phyloP scores from a whole-genome alignment of 2,888 invertebrate genomes.

The Chironomus tentans region DNA sequence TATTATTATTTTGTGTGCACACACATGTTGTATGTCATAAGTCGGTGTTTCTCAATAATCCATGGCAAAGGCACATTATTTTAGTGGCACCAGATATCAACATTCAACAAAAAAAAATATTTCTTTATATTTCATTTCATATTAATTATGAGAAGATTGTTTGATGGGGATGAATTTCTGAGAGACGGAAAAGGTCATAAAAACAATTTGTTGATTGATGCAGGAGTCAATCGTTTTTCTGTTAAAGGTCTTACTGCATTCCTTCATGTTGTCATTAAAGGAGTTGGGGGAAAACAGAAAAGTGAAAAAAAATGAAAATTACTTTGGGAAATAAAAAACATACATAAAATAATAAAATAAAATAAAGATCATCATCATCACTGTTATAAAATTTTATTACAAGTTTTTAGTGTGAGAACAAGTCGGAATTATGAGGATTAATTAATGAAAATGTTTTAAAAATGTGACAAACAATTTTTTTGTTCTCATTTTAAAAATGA shows the following conservation, averaged over 20 bases:
- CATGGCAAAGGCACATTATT: conserved; percentile 3
- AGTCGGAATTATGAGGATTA: too few species aligned
- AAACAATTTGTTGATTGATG: conserved; percentile 10
- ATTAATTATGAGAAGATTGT: neutral
- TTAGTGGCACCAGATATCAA: neutral
- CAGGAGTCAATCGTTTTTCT: neutral
- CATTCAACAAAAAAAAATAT: neutral
- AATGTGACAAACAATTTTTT: neutral
- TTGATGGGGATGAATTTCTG: neutral
- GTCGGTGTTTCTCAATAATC: conserved; percentile 27
- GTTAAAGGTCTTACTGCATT: neutral
- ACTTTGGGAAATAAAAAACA: neutral
- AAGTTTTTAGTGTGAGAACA: too few species aligned
- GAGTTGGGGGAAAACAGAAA: too few species aligned
- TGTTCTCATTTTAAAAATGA: neutral
- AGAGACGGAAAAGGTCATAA: conserved; percentile 25
- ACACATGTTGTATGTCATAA: conserved; percentile 23
- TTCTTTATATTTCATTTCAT: neutral
- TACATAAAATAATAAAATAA: too few species aligned
- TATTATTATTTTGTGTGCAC: neutral
- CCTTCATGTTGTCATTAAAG: too few species aligned
- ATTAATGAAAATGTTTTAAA: too few species aligned
- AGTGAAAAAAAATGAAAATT: neutral
- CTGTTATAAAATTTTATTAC: too few species aligned
- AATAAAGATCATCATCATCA: too few species aligned